These are phyloP conservation scores for Phorcus lineatus DNA, from an alignment of 2,888 invertebrate genomes.

Conservation along the genomic window DNA sequence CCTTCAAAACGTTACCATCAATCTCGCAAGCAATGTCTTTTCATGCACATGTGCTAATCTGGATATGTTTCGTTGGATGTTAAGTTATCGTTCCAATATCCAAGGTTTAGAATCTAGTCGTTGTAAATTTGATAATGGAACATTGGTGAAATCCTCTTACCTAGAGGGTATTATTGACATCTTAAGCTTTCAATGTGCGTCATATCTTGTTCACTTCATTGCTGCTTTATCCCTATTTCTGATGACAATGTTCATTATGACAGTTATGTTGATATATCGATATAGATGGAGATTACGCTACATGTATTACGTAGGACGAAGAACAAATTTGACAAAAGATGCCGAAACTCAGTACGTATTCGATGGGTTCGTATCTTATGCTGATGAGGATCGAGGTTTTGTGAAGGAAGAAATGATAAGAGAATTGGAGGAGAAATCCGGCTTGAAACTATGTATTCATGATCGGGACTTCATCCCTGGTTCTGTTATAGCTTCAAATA, in stretches of 20 bases:
- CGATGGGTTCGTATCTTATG: background rate
- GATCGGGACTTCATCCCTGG: conserved; percentile 38
- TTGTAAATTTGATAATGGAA: background rate
- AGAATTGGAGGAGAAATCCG: background rate
- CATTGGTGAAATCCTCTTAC: too few species aligned
- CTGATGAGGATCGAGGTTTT: background rate
- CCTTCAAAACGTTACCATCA: background rate
- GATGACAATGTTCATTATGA: background rate
- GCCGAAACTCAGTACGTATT: background rate
- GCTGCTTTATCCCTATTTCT: background rate
- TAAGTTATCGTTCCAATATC: background rate
- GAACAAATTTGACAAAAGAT: background rate
- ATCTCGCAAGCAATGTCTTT: background rate
- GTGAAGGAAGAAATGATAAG: background rate
- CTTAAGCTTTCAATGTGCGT: too few species aligned
- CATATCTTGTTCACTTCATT: too few species aligned
- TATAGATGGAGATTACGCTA: conserved; percentile 18
- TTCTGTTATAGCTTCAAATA: conserved; percentile 34
- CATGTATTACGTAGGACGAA: conserved; percentile 7
- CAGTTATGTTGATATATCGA: background rate
- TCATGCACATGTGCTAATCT: conserved; percentile 23
- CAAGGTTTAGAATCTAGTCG: background rate
- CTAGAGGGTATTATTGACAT: too few species aligned
- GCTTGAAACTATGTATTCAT: conserved; percentile 28
- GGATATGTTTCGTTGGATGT: conserved; percentile 19